Evolutionary conservation across 2,797 vertebrate species (phyloP), one percentile per base, ranked within the genome.

Genomic region (Naso thynnoides): DNA sequence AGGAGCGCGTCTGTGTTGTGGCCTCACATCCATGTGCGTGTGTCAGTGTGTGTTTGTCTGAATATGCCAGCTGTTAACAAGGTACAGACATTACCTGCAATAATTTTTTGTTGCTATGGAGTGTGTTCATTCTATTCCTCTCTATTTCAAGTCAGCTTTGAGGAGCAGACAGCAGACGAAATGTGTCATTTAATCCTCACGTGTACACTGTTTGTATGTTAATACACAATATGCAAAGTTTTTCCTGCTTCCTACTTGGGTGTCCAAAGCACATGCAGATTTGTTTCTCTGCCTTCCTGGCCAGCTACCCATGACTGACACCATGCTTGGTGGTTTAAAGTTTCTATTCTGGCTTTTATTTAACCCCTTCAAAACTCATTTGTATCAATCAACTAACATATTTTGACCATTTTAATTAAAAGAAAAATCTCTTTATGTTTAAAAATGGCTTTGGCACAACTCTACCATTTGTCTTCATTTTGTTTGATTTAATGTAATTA

Each of bases 1-100:
- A 75, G 82, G 80, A 76, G 58, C 71, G 54, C 26, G 68, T 75
- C 64, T 86, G 70, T 84, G 86, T 83, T 85, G 87, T 85, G 85
- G 85, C 79, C 84, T 73, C 53, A 56, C 60, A 67, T 84, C 64
- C 64, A 53, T 78, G 64, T 73, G 31, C 9, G 31, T 7, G 31
- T 33, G 31, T 33, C 31, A 7, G 31, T 33, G 31, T 33, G 31
- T 33, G 31, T 33, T 33, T 33, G 31, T 6, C 6, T 6, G 31
- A 33, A 33, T 33, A 33, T 33, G 7, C 31, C 9, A 9, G 73
- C 71, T 80, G 57, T 61, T 39, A 59, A 63, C 4, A 0, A 58
- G 26, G n/a, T 9, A 53, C 69, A 80, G 72, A 80, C 76, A 72
- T 52, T 50, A 54, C 74, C 66, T 79, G 36, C 73, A 79, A 84